phyloP scores from a whole-genome alignment of 2,113 vertebrate species.

The Dipodomys merriami region DNA sequence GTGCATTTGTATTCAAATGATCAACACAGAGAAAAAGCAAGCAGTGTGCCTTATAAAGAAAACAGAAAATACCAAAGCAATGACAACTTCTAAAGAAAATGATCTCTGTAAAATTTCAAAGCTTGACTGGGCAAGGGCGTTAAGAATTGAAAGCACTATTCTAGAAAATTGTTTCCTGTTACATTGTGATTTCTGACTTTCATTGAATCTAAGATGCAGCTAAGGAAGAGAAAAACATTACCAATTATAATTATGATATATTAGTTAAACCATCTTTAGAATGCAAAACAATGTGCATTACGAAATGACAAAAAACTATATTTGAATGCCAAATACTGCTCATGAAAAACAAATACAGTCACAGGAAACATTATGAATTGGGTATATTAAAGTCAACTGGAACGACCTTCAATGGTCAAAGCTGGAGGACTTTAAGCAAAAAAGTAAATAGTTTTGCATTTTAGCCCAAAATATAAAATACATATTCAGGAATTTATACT shows the following conservation, averaged over 20 bases:
- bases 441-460: neutral
- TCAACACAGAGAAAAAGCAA: neutral
- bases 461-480: neutral
- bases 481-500: neutral
- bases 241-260: neutral
- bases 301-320: neutral
- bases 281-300: neutral
- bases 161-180: constrained; percentile 12
- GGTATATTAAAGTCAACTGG: neutral
- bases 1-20: neutral
- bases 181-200: constrained; percentile 34
- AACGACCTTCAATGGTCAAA: neutral
- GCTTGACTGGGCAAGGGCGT: neutral
- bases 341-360: neutral
- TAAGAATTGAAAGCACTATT: constrained; percentile 9
- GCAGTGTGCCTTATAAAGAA: neutral
- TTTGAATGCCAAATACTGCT: neutral
- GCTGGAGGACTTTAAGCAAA: neutral
- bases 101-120: constrained; percentile 33
- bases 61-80: constrained; percentile 27
- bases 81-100: neutral
- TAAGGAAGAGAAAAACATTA: neutral
- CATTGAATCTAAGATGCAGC: neutral
- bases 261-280: neutral
- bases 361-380: neutral